Evolutionary conservation across 2,888 invertebrate species (phyloP).

Genomic region (Panorpa germanica): DNA sequence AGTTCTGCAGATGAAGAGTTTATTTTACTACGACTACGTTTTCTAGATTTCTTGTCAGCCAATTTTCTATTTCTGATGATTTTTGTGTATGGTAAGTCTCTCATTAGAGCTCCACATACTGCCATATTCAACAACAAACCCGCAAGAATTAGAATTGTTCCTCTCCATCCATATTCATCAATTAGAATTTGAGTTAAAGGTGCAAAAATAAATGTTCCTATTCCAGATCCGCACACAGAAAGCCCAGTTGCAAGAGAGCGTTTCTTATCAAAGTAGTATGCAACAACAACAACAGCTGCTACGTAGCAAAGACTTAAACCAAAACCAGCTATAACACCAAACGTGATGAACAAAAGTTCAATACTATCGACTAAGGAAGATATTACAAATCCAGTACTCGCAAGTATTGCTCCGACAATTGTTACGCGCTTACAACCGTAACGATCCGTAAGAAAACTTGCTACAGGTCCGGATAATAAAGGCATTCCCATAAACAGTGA

Average conservation of each 20-base stretch:
- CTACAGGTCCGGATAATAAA: conserved; percentile 66
- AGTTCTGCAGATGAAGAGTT: conserved; percentile 49
- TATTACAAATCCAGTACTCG: conserved; percentile 56
- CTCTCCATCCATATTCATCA: conserved; percentile 66
- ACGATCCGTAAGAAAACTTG: conserved; percentile 63
- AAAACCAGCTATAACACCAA: conserved; percentile 68
- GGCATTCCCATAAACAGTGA: conserved; percentile 86
- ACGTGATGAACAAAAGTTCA: conserved; percentile 60
- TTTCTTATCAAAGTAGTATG: conserved; percentile 74
- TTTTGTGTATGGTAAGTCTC: conserved; percentile 50
- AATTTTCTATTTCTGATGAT: too few relatives aligned
- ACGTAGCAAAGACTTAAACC: conserved; percentile 75
- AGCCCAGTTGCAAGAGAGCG: conserved; percentile 72
- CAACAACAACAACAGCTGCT: conserved; percentile 78
- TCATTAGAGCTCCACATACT: conserved; percentile 64
- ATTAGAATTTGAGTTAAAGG: conserved; percentile 57
- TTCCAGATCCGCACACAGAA: conserved; percentile 73
- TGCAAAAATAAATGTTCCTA: conserved; percentile 74
- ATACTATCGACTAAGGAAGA: conserved; percentile 59
- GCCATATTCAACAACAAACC: conserved; percentile 66
- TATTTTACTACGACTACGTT: conserved; percentile 35
- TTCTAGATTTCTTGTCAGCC: conserved; percentile 39
- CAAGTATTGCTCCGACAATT: conserved; percentile 56
- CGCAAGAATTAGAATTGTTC: conserved; percentile 62
- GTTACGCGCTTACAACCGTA: conserved; percentile 68